Conservation (phyloP, 2,113 vertebrate species). For the Clarias macrocephalus region DNA sequence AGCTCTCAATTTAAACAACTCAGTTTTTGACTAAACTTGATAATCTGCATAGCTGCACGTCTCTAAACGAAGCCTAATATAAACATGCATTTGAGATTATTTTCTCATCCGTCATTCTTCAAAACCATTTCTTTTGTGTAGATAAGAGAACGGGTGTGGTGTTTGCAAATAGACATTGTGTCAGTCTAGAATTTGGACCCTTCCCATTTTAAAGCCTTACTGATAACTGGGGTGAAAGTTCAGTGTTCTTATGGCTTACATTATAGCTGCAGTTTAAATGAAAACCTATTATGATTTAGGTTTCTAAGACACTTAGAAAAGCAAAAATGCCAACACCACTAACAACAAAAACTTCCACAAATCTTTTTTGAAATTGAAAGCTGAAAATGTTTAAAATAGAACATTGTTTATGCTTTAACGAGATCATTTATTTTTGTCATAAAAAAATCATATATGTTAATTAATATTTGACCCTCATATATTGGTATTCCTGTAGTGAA, state of each 20-base stretch:
- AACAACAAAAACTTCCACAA: background rate
- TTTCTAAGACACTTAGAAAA: background rate
- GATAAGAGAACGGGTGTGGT: background rate
- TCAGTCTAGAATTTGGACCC: background rate
- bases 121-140: background rate
- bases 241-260: background rate
- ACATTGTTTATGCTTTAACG: background rate
- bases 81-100: background rate
- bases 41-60: background rate
- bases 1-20: background rate
- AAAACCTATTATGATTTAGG: background rate
- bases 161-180: background rate
- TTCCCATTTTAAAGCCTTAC: background rate
- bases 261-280: background rate
- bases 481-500: background rate
- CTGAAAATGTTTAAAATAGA: background rate
- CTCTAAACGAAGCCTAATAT: background rate
- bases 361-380: background rate
- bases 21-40: background rate
- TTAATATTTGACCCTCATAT: background rate
- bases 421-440: background rate
- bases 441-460: background rate
- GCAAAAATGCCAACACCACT: background rate
- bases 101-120: background rate
- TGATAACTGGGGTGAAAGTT: slow-evolving; percentile 1